Evolutionary conservation across 2,113 vertebrate genomes (phyloP).

Genomic region (Semicossyphus pulcher): DNA sequence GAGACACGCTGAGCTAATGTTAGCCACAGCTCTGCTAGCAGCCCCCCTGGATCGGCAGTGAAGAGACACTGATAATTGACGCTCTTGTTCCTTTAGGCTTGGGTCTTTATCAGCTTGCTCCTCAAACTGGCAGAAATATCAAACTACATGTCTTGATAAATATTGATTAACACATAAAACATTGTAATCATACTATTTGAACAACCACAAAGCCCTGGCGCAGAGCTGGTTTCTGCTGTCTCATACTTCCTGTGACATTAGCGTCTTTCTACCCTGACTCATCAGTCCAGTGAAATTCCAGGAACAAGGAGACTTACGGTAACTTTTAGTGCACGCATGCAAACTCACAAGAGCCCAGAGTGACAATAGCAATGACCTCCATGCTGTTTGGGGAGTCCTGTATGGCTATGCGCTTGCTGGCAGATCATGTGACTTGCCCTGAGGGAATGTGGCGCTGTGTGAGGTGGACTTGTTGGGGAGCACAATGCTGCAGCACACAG

Average conservation of each 20-base stretch:
- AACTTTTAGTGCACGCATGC: constrained; percentile 6
- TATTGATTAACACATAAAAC: no score
- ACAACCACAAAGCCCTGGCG: no score
- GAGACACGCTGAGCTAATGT: no score
- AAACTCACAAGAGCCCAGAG: background rate
- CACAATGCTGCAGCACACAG: constrained; percentile 70
- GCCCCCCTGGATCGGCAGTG: no score
- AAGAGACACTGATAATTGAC: no score
- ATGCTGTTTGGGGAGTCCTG: constrained; percentile 41
- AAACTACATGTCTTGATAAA: no score
- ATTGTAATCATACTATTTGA: no score
- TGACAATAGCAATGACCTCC: background rate
- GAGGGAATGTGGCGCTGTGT: constrained; percentile 66
- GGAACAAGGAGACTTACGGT: constrained; percentile 47
- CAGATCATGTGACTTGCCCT: constrained; percentile 60
- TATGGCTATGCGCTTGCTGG: constrained; percentile 38
- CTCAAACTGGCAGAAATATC: no score
- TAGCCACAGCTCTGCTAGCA: no score
- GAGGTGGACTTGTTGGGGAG: constrained; percentile 63
- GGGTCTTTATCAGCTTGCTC: no score
- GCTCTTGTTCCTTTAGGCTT: no score
- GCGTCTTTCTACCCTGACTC: constrained; percentile 3
- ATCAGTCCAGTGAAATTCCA: background rate
- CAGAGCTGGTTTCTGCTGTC: constrained; percentile 23
- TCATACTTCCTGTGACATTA: no score